phyloP scores from a whole-genome alignment of 1,140 invertebrate genomes.

The Drosophila kikkawai region DNA sequence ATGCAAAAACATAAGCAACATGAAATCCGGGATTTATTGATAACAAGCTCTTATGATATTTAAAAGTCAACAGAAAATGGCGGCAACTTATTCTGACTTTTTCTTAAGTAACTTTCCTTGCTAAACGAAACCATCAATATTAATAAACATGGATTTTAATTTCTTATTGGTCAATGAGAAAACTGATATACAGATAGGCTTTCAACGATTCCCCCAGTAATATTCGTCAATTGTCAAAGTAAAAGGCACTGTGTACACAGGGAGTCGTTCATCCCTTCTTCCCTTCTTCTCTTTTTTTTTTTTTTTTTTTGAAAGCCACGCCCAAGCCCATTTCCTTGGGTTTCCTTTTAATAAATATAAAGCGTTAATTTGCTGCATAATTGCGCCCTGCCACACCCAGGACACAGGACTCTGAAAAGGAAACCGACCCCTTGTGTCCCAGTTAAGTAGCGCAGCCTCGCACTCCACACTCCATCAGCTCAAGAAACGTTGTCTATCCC shows the following conservation, averaged over 20 bases:
- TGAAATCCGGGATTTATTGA: constrained; percentile 6
- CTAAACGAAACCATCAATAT: constrained; percentile 42
- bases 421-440: constrained; percentile 58
- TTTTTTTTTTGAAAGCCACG: constrained; percentile 19
- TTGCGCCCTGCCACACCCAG: constrained; percentile 75
- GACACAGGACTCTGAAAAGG: constrained; percentile 8
- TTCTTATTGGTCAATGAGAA: constrained; percentile 20
- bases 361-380: constrained; percentile 83
- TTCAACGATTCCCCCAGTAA: constrained; percentile 1
- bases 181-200: constrained; percentile 35
- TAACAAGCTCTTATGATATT: constrained; percentile 4
- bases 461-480: constrained; percentile 55
- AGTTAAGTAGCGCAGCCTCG: constrained; percentile 77
- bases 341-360: constrained; percentile 82
- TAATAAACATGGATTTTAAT: constrained; percentile 64
- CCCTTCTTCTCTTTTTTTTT: too few species aligned
- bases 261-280: constrained; percentile 46
- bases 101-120: neutral
- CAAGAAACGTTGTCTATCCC: constrained; percentile 47
- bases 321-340: constrained; percentile 58
- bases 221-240: constrained; percentile 57
- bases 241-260: constrained; percentile 17
- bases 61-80: too few species aligned
- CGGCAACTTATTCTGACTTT: neutral
- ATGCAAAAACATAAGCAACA: constrained; percentile 20